Evolutionary conservation across 2,797 vertebrate genomes (phyloP), one percentile per base, ranked within the genome.

Genomic region (Hydrolagus colliei): DNA sequence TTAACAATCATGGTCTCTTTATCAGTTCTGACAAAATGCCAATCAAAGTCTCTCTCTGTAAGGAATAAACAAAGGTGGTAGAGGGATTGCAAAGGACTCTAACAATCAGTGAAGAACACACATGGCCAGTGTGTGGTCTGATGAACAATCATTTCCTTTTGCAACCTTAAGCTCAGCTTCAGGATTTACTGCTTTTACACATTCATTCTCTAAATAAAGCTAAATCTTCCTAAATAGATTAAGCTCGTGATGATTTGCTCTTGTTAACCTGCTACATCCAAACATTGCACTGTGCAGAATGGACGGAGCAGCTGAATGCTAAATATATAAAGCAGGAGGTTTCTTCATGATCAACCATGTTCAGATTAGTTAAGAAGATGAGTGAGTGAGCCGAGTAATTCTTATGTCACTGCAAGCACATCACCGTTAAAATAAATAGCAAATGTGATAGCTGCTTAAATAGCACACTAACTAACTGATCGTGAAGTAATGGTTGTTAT

Each of bases 81-180:
- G 80, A 89, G 90, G 91, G 92, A 93, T 91, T 90, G 92, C 90
- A 90, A 92, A 95, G 94, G 94, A 92, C 95, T 93, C 87, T 91
- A 94, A 98, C 96, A 97, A 97, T 95, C 89, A 92, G 89, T 92
- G 91, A 92, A 93, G 89, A 93, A 93, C 94, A 91, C 94, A 92
- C 93, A 91, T 91, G 95, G 94, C 93, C 95, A 97, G 97, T 99
- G 97, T 99, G 98, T 98, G 98, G 97, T 98, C 97, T 92, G 88
- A 87, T 91, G 92, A 86, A 92, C 89, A 90, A 92, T 88, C 90
- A 93, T 93, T 93, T 92, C 93, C 90, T 92, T 92, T 92, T 93
- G 95, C 92, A 92, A 86, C 92, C 93, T 95, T 98, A 98, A 98
- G 97, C 97, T 97, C 96, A 94, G 92, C 93, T 90, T 88, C 90